phyloP scores from a whole-genome alignment of 2,113 vertebrate species.

The human region DNA sequence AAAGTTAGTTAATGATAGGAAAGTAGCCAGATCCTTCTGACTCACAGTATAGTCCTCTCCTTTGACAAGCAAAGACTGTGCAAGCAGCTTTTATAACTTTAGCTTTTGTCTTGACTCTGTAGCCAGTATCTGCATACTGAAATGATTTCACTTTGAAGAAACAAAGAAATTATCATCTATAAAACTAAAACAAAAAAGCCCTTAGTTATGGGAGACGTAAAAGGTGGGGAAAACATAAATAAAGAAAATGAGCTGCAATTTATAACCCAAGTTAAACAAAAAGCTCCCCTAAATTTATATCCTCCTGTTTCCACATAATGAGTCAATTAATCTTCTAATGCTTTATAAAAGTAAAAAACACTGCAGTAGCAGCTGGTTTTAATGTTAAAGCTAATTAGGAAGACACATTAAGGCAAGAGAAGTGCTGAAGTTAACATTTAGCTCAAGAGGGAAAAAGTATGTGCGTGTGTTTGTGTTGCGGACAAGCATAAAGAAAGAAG shows the following conservation, averaged over 20 bases:
- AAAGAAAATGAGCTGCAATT: constrained; percentile 76
- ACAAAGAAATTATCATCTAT: constrained; percentile 49
- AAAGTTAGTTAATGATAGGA: neutral
- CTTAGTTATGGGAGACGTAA: constrained; percentile 46
- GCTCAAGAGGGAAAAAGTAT: constrained; percentile 57
- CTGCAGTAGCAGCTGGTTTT: constrained; percentile 75
- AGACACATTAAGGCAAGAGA: constrained; percentile 74
- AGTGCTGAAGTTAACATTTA: constrained; percentile 74
- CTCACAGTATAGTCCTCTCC: neutral
- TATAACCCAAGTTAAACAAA: constrained; percentile 76
- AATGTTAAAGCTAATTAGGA: constrained; percentile 78
- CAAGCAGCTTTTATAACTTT: neutral
- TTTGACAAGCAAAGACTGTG: neutral
- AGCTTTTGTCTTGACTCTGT: constrained; percentile 34
- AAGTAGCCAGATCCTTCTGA: neutral
- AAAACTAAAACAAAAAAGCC: constrained; percentile 22
- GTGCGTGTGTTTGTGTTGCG: constrained; percentile 1
- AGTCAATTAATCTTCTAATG: constrained; percentile 79
- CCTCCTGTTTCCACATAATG: constrained; percentile 74
- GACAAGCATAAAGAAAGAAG: constrained; percentile 45
- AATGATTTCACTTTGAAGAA: constrained; percentile 64
- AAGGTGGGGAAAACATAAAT: constrained; percentile 69
- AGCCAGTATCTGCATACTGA: constrained; percentile 5
- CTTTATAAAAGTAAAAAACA: constrained; percentile 72
- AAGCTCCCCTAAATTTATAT: constrained; percentile 71